A percentile compares a stretch with the other conserved stretches of the same genome.
These are phyloP conservation scores for Ceratoteleas bidentatus DNA, from an alignment of 1,140 invertebrate species.

Conservation along the genomic window DNA sequence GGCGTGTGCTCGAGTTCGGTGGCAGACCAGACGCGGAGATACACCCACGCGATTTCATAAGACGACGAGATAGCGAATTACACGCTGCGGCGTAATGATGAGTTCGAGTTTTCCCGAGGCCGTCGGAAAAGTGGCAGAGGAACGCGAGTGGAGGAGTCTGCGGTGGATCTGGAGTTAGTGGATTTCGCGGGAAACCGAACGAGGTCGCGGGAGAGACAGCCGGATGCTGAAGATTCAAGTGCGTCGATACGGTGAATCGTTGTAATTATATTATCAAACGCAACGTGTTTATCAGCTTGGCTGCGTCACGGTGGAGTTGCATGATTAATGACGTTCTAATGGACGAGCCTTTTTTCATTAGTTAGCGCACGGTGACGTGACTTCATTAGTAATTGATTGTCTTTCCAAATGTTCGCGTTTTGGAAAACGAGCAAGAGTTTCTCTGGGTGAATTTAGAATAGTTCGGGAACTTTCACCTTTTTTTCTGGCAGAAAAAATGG, in stretches of 20 bases:
- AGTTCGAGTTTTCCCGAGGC: no score
- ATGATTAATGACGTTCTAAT: slow-evolving; percentile 22
- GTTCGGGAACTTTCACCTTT: no score
- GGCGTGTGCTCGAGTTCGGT: slow-evolving; percentile 53
- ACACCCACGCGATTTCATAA: slow-evolving; percentile 37
- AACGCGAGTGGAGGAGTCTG: no score
- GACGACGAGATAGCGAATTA: not conserved
- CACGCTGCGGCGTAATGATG: not conserved
- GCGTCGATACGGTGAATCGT: slow-evolving; percentile 20
- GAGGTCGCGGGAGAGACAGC: not conserved
- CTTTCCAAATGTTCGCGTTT: not conserved
- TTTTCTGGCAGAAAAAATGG: no score
- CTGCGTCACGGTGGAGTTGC: not conserved
- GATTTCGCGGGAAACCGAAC: no score
- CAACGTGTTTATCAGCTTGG: slow-evolving; percentile 11
- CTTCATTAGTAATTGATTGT: slow-evolving; percentile 7
- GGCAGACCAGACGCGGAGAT: slow-evolving; percentile 36
- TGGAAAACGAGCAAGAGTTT: no score
- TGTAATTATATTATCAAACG: slow-evolving; percentile 28
- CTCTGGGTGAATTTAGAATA: no score
- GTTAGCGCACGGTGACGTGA: slow-evolving; percentile 5
- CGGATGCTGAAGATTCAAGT: not conserved
- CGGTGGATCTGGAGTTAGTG: no score
- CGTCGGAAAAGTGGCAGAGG: no score
- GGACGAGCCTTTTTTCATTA: slow-evolving; percentile 4